Evolutionary conservation across 2,113 vertebrate genomes (phyloP).

Genomic region (Crotophaga sulcirostris): DNA sequence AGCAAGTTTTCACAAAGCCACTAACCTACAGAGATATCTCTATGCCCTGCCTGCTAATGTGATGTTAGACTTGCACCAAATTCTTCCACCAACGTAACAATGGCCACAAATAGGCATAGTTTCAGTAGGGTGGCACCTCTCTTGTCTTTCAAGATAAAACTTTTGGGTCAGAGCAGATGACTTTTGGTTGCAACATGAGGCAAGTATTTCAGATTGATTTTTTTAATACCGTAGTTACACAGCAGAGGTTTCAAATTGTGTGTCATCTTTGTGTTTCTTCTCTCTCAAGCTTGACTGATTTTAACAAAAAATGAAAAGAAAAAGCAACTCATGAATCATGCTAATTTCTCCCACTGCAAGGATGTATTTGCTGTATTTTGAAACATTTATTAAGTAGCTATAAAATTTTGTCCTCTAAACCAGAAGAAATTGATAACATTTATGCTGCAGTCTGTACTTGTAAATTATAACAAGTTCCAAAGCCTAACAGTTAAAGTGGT

Average conservation of each 20-base stretch:
- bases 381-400: background rate
- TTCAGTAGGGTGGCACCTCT: background rate
- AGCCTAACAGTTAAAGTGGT: background rate
- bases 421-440: background rate
- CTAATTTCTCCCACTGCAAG: background rate
- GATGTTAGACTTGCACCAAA: background rate
- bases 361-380: background rate
- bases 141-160: background rate
- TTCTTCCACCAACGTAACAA: background rate
- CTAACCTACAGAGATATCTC: background rate
- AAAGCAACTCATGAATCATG: background rate
- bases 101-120: background rate
- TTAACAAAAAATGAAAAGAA: background rate
- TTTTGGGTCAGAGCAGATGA: background rate
- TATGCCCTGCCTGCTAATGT: background rate
- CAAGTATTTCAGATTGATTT: background rate
- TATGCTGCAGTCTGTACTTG: fast-evolving
- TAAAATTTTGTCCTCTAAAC: background rate
- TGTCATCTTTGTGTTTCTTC: background rate
- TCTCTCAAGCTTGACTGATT: background rate
- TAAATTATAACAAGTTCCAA: background rate
- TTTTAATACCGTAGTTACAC: background rate
- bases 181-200: background rate
- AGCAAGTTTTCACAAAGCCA: background rate
- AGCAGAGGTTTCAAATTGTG: background rate